Evolutionary conservation across 2,113 vertebrate genomes (phyloP), one percentile per base, ranked within the genome.

Genomic region (Propithecus coquereli): DNA sequence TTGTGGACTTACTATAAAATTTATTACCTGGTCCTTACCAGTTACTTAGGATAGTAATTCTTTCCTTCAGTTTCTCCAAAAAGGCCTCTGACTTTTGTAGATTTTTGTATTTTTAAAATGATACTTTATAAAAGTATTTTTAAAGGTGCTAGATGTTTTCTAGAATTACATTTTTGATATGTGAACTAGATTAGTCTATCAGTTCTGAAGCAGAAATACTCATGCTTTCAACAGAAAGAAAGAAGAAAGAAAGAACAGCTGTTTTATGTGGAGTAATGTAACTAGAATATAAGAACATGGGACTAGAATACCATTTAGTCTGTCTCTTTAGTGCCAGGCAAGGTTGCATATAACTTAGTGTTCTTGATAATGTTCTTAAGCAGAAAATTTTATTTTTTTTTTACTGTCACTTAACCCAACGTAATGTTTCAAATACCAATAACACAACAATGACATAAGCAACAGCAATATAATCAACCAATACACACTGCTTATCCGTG

Each of bases 11-110:
- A 87, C 63, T 63, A 8, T 71, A 79, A 93, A 57, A 37, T 59
- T 74, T 22, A 76, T 84, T 79, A 45, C 32, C 23, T 54, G 18
- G 9, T 70, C 30, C 63, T 87, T 95, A 80, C 13, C 12, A 71
- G 45, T 61, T 90, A 37, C 32, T 94, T 96, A 65, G 9, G 65
- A 50, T 1, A 54, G 25, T 89, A 82, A n/a, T 86, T 82, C 61
- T 94, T 77, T n/a, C 16, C 54, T 85, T 96, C 32, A 16, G 40
- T 87, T 95, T 95, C 77, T 93, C 23, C 70, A 77, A 52, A 95
- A 92, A 92, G 47, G 16, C n/a, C 30, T 81, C 37, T 23, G 27
- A 79, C 13, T 65, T 63, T 30, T 30, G 25, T 12, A 63, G 27
- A 30, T 63, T 47, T 94, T 76, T 83, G 37, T 50, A 76, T 81